Evolutionary conservation across 2,113 vertebrate genomes (phyloP), one percentile per base, ranked within the genome.

Genomic region (Papio anubis): DNA sequence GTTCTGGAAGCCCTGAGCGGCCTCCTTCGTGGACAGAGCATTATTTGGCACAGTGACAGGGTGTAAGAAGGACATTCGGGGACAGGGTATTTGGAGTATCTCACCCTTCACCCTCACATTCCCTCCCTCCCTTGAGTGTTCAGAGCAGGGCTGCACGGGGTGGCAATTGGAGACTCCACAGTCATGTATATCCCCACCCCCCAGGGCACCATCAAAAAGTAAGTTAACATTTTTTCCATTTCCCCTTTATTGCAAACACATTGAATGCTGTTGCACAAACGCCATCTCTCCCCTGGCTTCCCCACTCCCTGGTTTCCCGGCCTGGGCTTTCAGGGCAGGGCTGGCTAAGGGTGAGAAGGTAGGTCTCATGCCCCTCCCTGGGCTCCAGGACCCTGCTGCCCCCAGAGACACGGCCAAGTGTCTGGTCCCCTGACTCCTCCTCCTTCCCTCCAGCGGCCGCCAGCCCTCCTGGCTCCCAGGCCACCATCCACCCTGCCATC

Each of bases 171-270:
- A 50, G 30, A 73, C 50, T 85, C 85, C 94, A 32, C 61, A 55
- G 90, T 87, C 43, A 32, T 35, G 72, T 89, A 38, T 12, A 0
- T 52, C 25, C 52, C 52, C 52, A 55, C 50, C 97, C 96, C 95
- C 97, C 57, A 88, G 97, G 96, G 92, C 59, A 50, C 96, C 73
- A 88, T 95, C 93, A 91, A 97, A 96, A 96, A 98, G 96, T 96
- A 97, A 97, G 94, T 95, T 92, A 93, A 97, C 95, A 95, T 98
- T 97, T 97, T 97, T 96, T 90, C 97, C 97, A 95, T 95, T 96
- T 96, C 80, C 72, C 73, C 68, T 94, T 98, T 84, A 97, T 96
- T 97, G 96, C 96, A 94, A 96, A 94, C 79, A 93, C 17, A 8
- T 92, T 97, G 93, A 84, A 96, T 14, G 27, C 57, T 45, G 27